Conservation (phyloP, 2,797 vertebrate species). For the Thripadectes ignobilis region DNA sequence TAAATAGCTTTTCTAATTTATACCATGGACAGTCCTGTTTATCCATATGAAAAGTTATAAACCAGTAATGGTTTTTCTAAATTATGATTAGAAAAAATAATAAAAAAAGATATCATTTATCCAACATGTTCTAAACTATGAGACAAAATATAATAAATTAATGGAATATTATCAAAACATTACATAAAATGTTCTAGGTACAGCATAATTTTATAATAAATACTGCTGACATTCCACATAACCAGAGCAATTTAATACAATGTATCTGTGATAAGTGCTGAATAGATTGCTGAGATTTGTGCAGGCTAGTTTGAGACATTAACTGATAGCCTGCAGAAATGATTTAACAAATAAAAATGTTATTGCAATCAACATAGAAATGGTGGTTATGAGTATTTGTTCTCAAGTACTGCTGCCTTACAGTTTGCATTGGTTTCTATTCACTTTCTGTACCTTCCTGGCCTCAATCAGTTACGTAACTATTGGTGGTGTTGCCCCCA, state of each 20-base stretch:
- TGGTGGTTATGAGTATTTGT: background rate
- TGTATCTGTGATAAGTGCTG: background rate
- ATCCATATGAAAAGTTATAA: background rate
- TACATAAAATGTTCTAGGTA: background rate
- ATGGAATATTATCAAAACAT: background rate
- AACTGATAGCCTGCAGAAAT: background rate
- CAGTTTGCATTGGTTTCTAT: background rate
- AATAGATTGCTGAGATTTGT: background rate
- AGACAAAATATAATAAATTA: background rate
- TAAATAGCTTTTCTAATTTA: background rate
- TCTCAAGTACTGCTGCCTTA: background rate
- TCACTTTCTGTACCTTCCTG: background rate
- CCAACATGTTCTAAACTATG: background rate
- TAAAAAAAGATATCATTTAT: background rate
- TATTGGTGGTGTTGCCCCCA: too few species aligned
- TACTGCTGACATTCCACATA: background rate
- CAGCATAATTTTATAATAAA: background rate
- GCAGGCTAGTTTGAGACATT: background rate
- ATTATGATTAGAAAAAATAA: background rate
- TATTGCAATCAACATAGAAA: background rate
- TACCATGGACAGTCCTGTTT: background rate
- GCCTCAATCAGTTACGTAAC: fast-evolving
- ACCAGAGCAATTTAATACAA: background rate
- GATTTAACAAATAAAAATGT: background rate
- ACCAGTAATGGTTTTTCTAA: background rate